Conservation (phyloP, 2,797 vertebrate species). For the Onychomys torridus region DNA sequence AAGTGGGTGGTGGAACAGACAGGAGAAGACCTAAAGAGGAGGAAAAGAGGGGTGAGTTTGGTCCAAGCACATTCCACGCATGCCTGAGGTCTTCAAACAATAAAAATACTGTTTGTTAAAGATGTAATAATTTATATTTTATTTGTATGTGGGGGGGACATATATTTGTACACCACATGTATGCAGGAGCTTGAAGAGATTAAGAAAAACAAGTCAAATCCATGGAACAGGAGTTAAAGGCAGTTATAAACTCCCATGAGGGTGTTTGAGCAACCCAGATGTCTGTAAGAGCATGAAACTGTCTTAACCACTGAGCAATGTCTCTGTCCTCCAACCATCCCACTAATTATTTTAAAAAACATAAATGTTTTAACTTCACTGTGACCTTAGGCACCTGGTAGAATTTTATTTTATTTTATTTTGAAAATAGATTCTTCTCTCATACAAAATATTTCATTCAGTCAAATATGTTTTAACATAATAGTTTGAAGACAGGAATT, state of each 20-base stretch:
- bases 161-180: not conserved
- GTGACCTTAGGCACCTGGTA: not conserved
- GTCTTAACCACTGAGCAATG: no score
- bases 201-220: not conserved
- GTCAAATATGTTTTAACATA: not conserved
- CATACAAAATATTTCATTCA: not conserved
- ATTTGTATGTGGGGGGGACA: not conserved
- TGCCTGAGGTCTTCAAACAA: not conserved
- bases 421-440: not conserved
- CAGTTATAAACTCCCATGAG: not conserved
- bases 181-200: not conserved
- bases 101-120: not conserved
- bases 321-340: not conserved
- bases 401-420: not conserved
- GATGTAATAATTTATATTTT: not conserved
- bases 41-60: not conserved
- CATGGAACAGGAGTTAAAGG: not conserved
- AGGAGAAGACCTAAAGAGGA: not conserved
- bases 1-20: not conserved
- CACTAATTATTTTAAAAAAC: not conserved
- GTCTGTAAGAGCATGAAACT: not conserved
- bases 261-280: not conserved
- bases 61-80: not conserved
- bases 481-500: not conserved
- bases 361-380: not conserved